A percentile compares a stretch with the other conserved stretches of the same genome.
Conservation (phyloP, 2,797 vertebrate species). For the Momotus momota region DNA sequence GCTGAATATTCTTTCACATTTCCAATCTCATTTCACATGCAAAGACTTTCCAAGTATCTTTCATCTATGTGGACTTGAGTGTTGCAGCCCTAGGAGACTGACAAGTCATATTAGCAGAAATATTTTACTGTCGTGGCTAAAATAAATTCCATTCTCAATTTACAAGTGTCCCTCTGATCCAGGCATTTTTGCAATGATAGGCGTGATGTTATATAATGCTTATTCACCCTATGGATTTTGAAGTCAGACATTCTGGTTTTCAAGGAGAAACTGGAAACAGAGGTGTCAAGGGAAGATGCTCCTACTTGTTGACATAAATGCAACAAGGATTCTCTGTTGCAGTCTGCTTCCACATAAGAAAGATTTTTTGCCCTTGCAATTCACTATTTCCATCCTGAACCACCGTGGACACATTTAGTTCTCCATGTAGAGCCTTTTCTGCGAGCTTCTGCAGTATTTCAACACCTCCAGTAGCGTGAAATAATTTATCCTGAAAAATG, state of each 20-base stretch:
- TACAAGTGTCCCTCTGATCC: neutral
- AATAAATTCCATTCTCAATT: slow-evolving; percentile 37
- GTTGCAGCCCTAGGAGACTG: neutral
- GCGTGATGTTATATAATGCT: neutral
- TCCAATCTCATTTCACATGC: neutral
- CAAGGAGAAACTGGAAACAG: slow-evolving; percentile 31
- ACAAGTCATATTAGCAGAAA: slow-evolving; percentile 35
- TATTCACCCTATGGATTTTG: neutral
- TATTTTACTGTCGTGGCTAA: neutral
- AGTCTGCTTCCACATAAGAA: neutral
- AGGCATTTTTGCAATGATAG: slow-evolving; percentile 5
- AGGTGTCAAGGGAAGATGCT: neutral
- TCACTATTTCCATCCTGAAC: neutral
- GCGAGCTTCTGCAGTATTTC: neutral
- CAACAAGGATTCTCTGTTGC: neutral
- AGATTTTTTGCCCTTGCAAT: neutral
- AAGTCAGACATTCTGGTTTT: neutral
- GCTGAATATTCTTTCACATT: neutral
- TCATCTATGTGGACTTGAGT: neutral
- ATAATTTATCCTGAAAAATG: neutral
- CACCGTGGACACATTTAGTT: neutral
- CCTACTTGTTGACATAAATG: neutral
- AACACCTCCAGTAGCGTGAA: neutral
- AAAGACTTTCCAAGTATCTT: neutral
- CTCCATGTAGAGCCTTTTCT: neutral